phyloP scores from a whole-genome alignment of 2,113 vertebrate species.

The Malurus melanocephalus region DNA sequence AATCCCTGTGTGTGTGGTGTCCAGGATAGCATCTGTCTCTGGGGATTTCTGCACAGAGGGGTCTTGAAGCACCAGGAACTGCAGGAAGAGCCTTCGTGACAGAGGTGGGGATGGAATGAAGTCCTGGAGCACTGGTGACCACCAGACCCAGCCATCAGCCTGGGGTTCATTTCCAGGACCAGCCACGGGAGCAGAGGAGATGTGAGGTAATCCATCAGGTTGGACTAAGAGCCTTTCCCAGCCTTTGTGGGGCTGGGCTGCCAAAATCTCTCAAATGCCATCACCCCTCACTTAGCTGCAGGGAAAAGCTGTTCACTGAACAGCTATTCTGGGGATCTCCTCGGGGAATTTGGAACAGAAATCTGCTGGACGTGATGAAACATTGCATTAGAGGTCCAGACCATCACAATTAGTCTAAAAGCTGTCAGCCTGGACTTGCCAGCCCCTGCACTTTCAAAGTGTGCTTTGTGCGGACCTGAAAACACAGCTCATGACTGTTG shows the following conservation, averaged over 20 bases:
- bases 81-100: background rate
- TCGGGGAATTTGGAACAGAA: conserved; percentile 34
- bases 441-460: background rate
- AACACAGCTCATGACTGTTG: rapidly evolving
- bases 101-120: background rate
- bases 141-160: background rate
- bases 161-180: background rate
- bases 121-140: background rate
- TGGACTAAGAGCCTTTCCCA: background rate
- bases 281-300: background rate
- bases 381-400: background rate
- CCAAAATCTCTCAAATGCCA: conserved; percentile 25
- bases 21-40: background rate
- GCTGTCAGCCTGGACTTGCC: background rate
- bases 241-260: background rate
- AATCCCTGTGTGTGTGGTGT: rapidly evolving
- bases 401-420: conserved; percentile 20
- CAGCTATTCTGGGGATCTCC: conserved; percentile 21
- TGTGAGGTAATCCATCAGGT: background rate
- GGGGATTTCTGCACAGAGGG: background rate
- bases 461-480: rapidly evolving
- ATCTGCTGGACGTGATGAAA: conserved; percentile 27
- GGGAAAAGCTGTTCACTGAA: conserved; percentile 26
- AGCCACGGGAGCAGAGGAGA: background rate
- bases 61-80: background rate